Percentiles rank a stretch among this genome's conserved stretches.
Conservation (phyloP, 64 coral and sea anemone species). For the Actinia equina region DNA sequence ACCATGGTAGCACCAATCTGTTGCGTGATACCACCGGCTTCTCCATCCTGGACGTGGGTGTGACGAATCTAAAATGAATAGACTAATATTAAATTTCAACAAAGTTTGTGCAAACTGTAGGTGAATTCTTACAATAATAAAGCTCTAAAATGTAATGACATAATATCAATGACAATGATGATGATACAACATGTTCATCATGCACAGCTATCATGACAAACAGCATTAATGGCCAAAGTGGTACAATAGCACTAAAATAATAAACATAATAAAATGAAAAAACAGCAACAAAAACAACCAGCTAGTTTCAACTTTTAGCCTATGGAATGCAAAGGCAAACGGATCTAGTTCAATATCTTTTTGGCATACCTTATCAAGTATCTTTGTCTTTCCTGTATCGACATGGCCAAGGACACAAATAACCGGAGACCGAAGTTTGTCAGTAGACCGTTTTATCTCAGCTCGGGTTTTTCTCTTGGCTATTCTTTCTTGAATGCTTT, state of each 20-base stretch:
- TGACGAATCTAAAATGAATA: slow-evolving; percentile 77
- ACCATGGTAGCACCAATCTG: slow-evolving; percentile 99
- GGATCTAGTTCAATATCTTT: too few species aligned
- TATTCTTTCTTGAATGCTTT: slow-evolving; percentile 69
- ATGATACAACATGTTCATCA: too few species aligned
- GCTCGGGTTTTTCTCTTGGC: slow-evolving; percentile 75
- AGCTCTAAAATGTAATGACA: too few species aligned
- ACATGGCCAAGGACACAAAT: slow-evolving; percentile 98
- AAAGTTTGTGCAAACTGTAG: not conserved
- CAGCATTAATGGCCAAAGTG: too few species aligned
- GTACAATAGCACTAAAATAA: too few species aligned
- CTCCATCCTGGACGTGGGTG: slow-evolving; percentile 94
- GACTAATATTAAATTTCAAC: too few species aligned
- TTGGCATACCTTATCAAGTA: slow-evolving; percentile 83
- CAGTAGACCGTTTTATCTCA: slow-evolving; percentile 58
- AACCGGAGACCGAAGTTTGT: slow-evolving; percentile 88
- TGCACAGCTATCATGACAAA: too few species aligned
- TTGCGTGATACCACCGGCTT: slow-evolving; percentile 96
- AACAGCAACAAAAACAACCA: too few species aligned
- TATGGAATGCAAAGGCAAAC: too few species aligned
- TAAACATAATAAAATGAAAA: too few species aligned
- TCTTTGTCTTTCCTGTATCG: slow-evolving; percentile 98
- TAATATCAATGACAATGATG: too few species aligned
- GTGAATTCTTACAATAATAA: not conserved
- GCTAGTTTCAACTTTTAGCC: not conserved